These are phyloP conservation scores for Centrocercus urophasianus DNA, from an alignment of 2,113 vertebrate species.

Conservation along the genomic window DNA sequence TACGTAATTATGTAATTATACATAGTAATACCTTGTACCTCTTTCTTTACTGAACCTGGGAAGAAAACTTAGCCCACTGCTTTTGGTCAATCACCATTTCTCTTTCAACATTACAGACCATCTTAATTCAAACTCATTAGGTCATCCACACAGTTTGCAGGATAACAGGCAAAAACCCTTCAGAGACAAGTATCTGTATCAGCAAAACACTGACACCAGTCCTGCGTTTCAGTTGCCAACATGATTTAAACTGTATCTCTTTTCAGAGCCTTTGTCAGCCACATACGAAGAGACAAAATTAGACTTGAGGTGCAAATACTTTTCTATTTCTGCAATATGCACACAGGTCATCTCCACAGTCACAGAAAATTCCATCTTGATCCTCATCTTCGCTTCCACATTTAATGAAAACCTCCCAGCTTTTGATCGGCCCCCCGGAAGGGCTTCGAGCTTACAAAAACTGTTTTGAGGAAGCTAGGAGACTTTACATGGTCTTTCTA, in stretches of 20 bases:
- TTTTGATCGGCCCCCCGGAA: not conserved
- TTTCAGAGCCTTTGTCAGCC: not conserved
- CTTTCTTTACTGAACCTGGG: not conserved
- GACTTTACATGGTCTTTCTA: not conserved
- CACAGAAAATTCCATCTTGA: not conserved
- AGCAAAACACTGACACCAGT: not conserved
- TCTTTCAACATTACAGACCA: not conserved
- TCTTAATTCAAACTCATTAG: not conserved
- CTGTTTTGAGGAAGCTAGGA: slow-evolving; percentile 19
- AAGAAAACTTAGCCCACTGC: not conserved
- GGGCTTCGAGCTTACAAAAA: not conserved
- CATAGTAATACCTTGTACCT: not conserved
- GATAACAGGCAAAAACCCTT: not conserved
- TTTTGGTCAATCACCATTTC: not conserved
- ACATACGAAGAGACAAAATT: not conserved
- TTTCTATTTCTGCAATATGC: not conserved
- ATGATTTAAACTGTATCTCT: not conserved
- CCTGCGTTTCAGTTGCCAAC: not conserved
- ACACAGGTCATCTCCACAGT: not conserved
- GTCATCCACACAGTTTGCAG: not conserved
- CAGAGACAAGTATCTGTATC: not conserved
- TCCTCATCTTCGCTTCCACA: not conserved
- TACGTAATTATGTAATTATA: not conserved
- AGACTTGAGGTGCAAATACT: not conserved
- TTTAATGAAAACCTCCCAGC: not conserved